Evolutionary conservation across 2,888 invertebrate genomes (phyloP).

Genomic region (Meloe dianella): DNA sequence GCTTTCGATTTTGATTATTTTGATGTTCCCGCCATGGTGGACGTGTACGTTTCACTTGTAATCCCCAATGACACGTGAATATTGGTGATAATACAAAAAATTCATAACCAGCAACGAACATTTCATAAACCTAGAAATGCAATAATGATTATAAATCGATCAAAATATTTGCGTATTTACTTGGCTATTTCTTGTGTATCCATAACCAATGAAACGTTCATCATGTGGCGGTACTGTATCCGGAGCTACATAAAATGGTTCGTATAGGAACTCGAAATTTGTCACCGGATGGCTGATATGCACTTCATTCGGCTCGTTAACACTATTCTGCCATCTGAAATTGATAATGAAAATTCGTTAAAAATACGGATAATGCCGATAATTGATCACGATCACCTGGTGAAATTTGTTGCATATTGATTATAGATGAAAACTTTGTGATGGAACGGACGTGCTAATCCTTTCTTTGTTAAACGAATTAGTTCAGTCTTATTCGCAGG

Average conservation of each 20-base stretch:
- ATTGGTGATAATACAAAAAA: constrained; percentile 87
- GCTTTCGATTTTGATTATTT: constrained; percentile 80
- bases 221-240: constrained; percentile 85
- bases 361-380: not conserved
- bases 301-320: constrained; percentile 67
- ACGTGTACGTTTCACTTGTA: constrained; percentile 78
- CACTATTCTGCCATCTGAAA: constrained; percentile 66
- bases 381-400: constrained; percentile 65
- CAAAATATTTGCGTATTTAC: too few relatives aligned
- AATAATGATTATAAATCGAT: not conserved
- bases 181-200: constrained; percentile 91
- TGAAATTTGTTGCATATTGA: constrained; percentile 90
- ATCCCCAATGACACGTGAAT: constrained; percentile 89
- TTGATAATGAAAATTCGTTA: too few relatives aligned
- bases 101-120: constrained; percentile 87
- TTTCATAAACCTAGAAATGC: constrained; percentile 81
- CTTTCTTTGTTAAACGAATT: constrained; percentile 76
- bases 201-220: constrained; percentile 89
- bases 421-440: constrained; percentile 91
- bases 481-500: constrained; percentile 83
- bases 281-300: constrained; percentile 86
- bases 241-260: constrained; percentile 87
- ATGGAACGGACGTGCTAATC: constrained; percentile 86
- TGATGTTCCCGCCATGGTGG: constrained; percentile 88
- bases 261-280: constrained; percentile 84